Evolutionary conservation across 1,140 invertebrate genomes (phyloP), one percentile per base, ranked within the genome.

Genomic region (Cydia fagiglandana): DNA sequence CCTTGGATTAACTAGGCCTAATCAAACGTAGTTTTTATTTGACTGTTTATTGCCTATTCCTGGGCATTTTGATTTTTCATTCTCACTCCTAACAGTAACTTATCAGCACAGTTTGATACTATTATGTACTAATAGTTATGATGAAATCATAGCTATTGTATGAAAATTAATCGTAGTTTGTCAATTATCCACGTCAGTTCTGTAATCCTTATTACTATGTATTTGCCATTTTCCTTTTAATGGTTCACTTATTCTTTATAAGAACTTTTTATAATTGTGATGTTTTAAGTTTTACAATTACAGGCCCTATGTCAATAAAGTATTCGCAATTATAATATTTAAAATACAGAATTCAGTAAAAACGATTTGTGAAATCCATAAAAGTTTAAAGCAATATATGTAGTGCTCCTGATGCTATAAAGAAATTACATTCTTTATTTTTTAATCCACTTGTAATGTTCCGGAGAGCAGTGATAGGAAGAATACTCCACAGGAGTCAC

Each of bases 1-100:
- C 64, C 61, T 75, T 75, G 61, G 17, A 12, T 75, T 30, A 64
- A 61, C 66, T 70, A 70, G 28, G 15, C 28, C 17, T 34, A 70
- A 70, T 38, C 28, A 61, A 75, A 34, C 56, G 47, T 73, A n/a
- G 17, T 13, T 61, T 12, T 61, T 61, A 61, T 61, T 61, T 61
- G 5, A 12, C 50, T 53, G 5, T 2, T 15, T 53, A 53, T 53
- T 6, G 5, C 50, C 4, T n/a, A 53, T n/a, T 53, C 15, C 15
- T 50, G 13, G 12, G 5, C 5, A n/a, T 15, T 53, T 53, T 5
- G 5, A 53, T n/a, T 7, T n/a, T 53, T 10, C 17, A n/a, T n/a
- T 4, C 0, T 53, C 17, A 4, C 50, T 53, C 12, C 0, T 53
- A 53, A 24, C 24, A 24, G 24, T 24, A 24, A 53, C 15, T 53